A percentile compares a stretch with the other conserved stretches of the same genome.
Conservation (phyloP, 1,140 invertebrate species). For the Coenobita brevimanus region DNA sequence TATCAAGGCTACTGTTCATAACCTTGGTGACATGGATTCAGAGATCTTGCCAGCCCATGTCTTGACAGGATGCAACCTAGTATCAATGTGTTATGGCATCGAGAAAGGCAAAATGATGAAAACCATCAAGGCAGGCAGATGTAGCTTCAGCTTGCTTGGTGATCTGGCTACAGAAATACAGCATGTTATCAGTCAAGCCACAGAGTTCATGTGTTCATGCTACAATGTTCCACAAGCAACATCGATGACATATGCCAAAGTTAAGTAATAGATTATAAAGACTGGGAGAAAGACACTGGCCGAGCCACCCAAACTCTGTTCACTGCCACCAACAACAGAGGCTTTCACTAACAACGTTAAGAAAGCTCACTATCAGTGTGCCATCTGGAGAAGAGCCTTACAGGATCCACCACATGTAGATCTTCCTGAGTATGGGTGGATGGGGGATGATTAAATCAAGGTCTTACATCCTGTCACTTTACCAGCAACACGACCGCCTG, state of each 20-base stretch:
- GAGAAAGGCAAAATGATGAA: neutral
- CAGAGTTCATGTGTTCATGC: conserved; percentile 4
- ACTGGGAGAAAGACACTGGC: conserved; percentile 33
- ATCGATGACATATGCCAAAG: conserved; percentile 16
- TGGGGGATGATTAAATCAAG: too few species aligned
- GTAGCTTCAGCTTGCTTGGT: conserved; percentile 21
- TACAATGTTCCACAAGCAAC: conserved; percentile 6
- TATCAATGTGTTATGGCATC: neutral
- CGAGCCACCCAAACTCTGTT: conserved; percentile 19
- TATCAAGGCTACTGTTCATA: neutral
- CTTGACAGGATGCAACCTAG: conserved; percentile 1
- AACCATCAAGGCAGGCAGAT: neutral
- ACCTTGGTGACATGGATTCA: too few species aligned
- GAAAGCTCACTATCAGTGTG: conserved; percentile 40
- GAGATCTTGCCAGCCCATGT: too few species aligned
- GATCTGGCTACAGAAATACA: conserved; percentile 25
- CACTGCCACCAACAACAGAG: conserved; percentile 34
- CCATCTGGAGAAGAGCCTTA: conserved; percentile 37
- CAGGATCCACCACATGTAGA: too few species aligned
- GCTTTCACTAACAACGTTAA: conserved; percentile 36
- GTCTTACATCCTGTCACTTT: too few species aligned
- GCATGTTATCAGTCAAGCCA: conserved; percentile 2
- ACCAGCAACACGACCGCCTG: too few species aligned
- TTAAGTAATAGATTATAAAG: conserved; percentile 12
- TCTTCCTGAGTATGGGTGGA: too few species aligned